Conservation (phyloP, 2,113 vertebrate species). For the human region DNA sequence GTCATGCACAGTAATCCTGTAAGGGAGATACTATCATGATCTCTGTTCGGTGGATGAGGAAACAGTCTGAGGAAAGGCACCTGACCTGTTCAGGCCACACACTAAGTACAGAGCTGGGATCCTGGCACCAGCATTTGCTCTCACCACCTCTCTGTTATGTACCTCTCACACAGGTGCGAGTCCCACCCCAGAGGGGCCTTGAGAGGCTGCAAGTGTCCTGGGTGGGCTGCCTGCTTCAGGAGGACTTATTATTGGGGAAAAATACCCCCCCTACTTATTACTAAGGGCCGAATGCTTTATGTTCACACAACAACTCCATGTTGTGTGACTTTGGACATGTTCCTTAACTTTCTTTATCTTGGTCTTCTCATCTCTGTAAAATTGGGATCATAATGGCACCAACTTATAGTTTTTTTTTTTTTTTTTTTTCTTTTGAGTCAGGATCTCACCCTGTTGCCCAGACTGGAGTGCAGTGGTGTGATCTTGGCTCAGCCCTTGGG, state of each 20-base stretch:
- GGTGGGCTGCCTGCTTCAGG: not conserved
- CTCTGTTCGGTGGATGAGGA: not conserved
- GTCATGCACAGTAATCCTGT: not conserved
- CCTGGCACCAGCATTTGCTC: not conserved
- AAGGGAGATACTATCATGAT: not conserved
- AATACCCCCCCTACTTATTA: not conserved
- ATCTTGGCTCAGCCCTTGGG: not conserved
- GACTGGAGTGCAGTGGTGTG: not conserved
- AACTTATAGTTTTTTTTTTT: too few relatives aligned
- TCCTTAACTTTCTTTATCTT: not conserved
- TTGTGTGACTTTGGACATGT: not conserved
- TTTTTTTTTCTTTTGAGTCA: not conserved
- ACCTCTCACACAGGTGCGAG: not conserved
- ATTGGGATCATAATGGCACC: too few relatives aligned
- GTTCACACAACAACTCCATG: too few relatives aligned
- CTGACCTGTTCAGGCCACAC: accelerated
- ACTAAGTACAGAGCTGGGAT: not conserved
- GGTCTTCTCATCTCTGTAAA: not conserved
- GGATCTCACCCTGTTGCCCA: not conserved
- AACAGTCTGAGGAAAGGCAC: not conserved
- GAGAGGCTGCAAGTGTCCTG: not conserved
- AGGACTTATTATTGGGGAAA: not conserved
- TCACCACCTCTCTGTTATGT: accelerated
- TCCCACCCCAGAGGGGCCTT: not conserved
- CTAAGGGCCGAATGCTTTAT: not conserved